Percentiles rank a stretch among this genome's conserved stretches.
Conservation (phyloP, 2,888 invertebrate species). For the Caenorhabditis sp. region DNA sequence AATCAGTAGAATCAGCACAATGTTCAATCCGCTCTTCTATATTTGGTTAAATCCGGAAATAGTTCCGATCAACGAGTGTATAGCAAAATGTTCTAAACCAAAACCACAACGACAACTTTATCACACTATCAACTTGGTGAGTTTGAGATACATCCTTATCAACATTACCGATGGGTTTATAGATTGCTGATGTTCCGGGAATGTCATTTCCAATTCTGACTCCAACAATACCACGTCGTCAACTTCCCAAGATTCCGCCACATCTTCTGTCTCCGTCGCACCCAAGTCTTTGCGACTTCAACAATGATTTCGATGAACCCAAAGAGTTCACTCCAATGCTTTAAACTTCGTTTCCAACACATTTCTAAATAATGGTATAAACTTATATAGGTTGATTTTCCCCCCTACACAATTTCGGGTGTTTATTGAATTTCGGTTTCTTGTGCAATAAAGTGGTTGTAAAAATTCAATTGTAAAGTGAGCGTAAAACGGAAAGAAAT, state of each 20-base stretch:
- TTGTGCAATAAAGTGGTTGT: too few species aligned
- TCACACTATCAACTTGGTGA: constrained; percentile 57
- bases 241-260: constrained; percentile 55
- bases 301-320: constrained; percentile 26
- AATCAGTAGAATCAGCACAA: constrained; percentile 42
- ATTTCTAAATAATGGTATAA: too few species aligned
- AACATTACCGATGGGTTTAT: neutral
- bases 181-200: constrained; percentile 48
- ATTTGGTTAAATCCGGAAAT: constrained; percentile 56
- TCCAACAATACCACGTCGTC: constrained; percentile 53
- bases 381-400: neutral
- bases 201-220: constrained; percentile 57
- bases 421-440: too few species aligned
- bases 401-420: too few species aligned
- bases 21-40: constrained; percentile 59
- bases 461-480: too few species aligned
- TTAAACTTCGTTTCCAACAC: constrained; percentile 3
- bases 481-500: too few species aligned
- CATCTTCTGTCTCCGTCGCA: constrained; percentile 54
- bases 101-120: constrained; percentile 51
- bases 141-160: neutral
- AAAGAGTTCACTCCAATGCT: constrained; percentile 38
- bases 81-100: constrained; percentile 45
- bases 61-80: constrained; percentile 49
- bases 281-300: constrained; percentile 10